A percentile compares a stretch with the other conserved stretches of the same genome.
phyloP scores from a whole-genome alignment of 2,888 invertebrate species.

The Cheilosia scutellata region DNA sequence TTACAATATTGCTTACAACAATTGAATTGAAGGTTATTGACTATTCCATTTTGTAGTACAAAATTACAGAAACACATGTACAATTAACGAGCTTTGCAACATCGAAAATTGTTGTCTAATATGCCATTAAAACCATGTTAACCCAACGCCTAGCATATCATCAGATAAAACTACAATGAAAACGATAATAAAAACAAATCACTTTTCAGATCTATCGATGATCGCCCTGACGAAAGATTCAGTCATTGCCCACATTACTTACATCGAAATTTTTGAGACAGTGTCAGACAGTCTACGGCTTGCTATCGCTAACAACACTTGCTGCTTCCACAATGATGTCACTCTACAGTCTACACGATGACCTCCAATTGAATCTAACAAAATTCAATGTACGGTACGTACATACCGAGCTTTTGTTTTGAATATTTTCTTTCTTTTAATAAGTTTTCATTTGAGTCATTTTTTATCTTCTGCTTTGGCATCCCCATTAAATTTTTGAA shows the following conservation, averaged over 20 bases:
- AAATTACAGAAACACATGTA: too few species aligned
- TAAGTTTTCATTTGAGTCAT: slow-evolving; percentile 8
- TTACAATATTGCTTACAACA: too few species aligned
- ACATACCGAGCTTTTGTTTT: slow-evolving; percentile 22
- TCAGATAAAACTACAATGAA: not conserved
- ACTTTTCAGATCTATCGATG: not conserved
- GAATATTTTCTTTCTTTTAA: not conserved
- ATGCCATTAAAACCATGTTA: not conserved
- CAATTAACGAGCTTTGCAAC: too few species aligned
- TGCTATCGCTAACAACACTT: not conserved
- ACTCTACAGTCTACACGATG: slow-evolving; percentile 26
- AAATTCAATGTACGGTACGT: not conserved
- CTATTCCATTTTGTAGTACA: too few species aligned
- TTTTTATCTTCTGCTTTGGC: slow-evolving; percentile 5
- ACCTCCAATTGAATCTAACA: slow-evolving; percentile 21
- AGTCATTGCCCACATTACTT: slow-evolving; percentile 11
- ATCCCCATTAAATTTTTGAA: slow-evolving; percentile 26
- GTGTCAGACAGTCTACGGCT: slow-evolving; percentile 16
- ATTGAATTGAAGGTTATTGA: too few species aligned
- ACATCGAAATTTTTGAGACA: slow-evolving; percentile 2
- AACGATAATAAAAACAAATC: slow-evolving; percentile 29
- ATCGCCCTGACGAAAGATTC: slow-evolving; percentile 25
- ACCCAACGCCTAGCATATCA: not conserved
- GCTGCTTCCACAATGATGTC: slow-evolving; percentile 50
- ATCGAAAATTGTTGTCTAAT: not conserved